A percentile compares a stretch with the other conserved stretches of the same genome.
phyloP scores from a whole-genome alignment of 1,140 invertebrate species.

The Argopecten irradians region DNA sequence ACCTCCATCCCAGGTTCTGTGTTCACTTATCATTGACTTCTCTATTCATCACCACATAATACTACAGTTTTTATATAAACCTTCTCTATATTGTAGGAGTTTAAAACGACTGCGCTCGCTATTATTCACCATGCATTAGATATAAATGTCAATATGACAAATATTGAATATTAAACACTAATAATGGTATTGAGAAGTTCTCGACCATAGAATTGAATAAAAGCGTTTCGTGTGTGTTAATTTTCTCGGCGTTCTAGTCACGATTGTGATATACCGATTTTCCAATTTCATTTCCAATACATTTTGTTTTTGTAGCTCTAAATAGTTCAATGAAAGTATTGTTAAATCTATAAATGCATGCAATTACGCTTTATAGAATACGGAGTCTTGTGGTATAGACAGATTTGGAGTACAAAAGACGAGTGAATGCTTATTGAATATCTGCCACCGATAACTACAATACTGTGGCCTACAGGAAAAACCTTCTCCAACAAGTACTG shows the following conservation, averaged over 20 bases:
- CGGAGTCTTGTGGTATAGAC: neutral
- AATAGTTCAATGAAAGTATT: neutral
- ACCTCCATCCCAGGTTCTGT: too few species aligned
- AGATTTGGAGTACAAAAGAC: neutral
- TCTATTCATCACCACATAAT: neutral
- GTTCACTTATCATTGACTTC: neutral
- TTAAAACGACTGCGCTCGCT: neutral
- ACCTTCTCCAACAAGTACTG: neutral
- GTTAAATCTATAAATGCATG: neutral
- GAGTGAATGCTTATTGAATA: neutral
- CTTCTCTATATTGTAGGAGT: neutral
- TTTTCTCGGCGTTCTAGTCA: neutral
- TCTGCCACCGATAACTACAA: neutral
- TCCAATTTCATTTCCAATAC: neutral
- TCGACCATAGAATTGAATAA: neutral
- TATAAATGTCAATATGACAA: neutral
- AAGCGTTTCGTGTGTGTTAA: neutral
- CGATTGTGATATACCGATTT: constrained; percentile 2
- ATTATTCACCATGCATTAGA: neutral
- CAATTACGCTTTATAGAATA: neutral
- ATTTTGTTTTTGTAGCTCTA: neutral
- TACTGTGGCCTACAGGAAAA: neutral
- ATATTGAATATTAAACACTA: constrained; percentile 12
- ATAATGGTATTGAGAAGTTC: neutral
- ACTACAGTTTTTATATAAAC: neutral